Base-by-base conservation (phyloP, 2,113 vertebrate genomes). In the Butorides virescens region DNA sequence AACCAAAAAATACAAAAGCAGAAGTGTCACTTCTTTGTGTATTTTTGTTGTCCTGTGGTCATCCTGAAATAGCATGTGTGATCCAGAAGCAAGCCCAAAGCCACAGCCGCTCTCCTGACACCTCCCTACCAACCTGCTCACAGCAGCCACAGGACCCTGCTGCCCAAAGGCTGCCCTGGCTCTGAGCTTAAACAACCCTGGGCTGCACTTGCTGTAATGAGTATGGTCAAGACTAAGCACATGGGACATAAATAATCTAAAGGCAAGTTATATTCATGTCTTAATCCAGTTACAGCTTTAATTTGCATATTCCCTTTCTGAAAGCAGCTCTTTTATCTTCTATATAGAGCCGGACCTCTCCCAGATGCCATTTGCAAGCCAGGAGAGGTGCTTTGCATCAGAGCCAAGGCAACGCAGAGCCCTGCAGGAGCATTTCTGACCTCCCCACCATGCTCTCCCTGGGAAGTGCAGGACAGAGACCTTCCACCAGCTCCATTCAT, bases 241-340 rank as follows among this genome's bases (percentile, higher is more conserved):
- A 71, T 7, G 27, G 65, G 62, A 68, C 63, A 85, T 77, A 95
- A 96, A 96, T 76, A 94, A 84, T 77, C 73, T 67, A 76, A 59
- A 83, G 20, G 21, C 75, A 74, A 86, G 52, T 47, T 84, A 81
- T 42, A 49, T 30, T 72, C 49, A 32, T 27, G 81, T 62, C 34
- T 65, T 80, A 84, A 90, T 81, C 72, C 78, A 88, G 90, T 88
- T 93, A 85, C 72, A 86, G 59, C 66, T 72, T 73, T 84, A 86
- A 88, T 93, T 86, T 90, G 66, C 23, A 50, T 46, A 65, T 91
- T 92, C 87, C 70, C 63, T 88, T 78, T 86, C 76, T 74, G 67
- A 94, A 70, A 88, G 21, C 42, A 59, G 52, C 12, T 78, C 87
- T 92, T 96, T 94, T 61, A 90, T 81, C 63, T 88, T 88, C 47